Evolutionary conservation across 2,888 invertebrate genomes (phyloP), one percentile per base, ranked within the genome.

Genomic region (Erynnis tages): DNA sequence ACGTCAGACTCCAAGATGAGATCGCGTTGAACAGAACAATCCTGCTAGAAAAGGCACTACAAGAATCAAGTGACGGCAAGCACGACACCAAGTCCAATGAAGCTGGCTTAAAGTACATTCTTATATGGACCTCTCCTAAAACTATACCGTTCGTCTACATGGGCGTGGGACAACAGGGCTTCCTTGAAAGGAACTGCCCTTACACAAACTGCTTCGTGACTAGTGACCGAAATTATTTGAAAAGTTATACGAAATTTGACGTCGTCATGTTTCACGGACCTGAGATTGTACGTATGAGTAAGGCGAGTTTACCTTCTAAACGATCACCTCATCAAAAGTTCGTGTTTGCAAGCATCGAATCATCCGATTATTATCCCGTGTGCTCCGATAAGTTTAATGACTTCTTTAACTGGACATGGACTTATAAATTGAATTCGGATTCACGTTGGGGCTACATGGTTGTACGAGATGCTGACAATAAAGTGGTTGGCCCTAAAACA

Each of bases 371-470:
- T 32, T 78, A 75, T 50, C 75, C 76, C 0, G 55, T 70, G 0
- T 73, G 72, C 35, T 54, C 69, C 0, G 53, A 60, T 1, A 59
- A 41, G 23, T 67, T 66, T 2, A 60, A 81, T 17, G 61, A 62
- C 4, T 72, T 62, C 19, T 82, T 79, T 37, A 80, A 80, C 47
- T 76, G 78, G 69, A 78, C 79, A 1, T 80, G 78, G 79, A 76
- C 79, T 0, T 81, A 70, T 44, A 73, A 58, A 53, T 46, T 74
- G 1, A 65, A 75, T 27, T 75, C 79, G 0, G 76, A 80, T 35
- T 66, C 69, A 0, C 61, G 57, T 41, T 76, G 69, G 69, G 74
- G 73, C 1, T 82, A 80, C 37, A 58, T 80, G 4, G 66, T 60
- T 1, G 60, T 79, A 2, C 65, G 63, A 53, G 68, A 80, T 57